Evolutionary conservation across 35 echinoderm and acorn worm species (phyloP).

Genomic region (Apostichopus japonicus): DNA sequence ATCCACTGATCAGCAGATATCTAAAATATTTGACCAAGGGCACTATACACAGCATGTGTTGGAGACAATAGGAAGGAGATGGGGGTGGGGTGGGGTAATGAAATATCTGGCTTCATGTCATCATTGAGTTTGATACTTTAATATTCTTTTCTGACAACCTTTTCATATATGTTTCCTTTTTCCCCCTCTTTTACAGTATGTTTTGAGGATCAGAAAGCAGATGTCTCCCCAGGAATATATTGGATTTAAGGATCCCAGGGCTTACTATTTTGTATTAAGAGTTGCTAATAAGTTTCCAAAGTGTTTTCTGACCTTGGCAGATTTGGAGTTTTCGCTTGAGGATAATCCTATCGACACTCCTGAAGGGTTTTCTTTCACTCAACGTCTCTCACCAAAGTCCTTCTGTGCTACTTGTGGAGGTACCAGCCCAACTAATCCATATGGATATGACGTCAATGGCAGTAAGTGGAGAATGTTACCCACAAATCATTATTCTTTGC

Average conservation of each 20-base stretch:
- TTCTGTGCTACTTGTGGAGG: background rate
- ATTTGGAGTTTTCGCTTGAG: conserved; percentile 39
- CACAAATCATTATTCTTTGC: background rate
- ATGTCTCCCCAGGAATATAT: conserved; percentile 62
- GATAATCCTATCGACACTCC: conserved; percentile 43
- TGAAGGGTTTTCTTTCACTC: conserved; percentile 6
- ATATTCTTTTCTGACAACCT: too few relatives aligned
- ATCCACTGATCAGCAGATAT: too few relatives aligned
- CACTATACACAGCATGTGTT: too few relatives aligned
- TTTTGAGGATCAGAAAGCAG: conserved; percentile 63
- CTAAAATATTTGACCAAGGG: too few relatives aligned
- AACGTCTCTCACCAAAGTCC: background rate
- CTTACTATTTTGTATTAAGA: conserved; percentile 46
- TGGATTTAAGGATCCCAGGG: conserved; percentile 50
- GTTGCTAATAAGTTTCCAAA: conserved; percentile 46
- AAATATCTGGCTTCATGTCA: too few relatives aligned
- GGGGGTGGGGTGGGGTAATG: too few relatives aligned
- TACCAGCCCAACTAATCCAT: background rate
- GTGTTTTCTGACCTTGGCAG: conserved; percentile 47
- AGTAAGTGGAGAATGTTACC: background rate
- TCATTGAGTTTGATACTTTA: too few relatives aligned
- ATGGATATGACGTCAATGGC: conserved; percentile 1
- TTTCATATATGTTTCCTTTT: too few relatives aligned
- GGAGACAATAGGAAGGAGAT: too few relatives aligned
- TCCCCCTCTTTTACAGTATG: conserved; percentile 42